phyloP scores from a whole-genome alignment of 2,797 vertebrate species.

The Cynodonichthys magdalenae region DNA sequence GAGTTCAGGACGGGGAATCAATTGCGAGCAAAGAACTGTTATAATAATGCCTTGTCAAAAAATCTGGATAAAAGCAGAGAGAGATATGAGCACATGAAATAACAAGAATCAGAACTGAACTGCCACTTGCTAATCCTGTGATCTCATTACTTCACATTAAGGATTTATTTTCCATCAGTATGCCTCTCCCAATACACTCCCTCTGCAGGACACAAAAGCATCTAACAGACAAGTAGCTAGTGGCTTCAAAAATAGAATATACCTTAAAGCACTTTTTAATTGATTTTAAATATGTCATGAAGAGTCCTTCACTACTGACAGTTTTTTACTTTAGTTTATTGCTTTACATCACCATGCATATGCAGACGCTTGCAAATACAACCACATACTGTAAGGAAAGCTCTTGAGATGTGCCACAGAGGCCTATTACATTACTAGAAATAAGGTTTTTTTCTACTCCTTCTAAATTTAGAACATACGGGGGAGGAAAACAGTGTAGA shows the following conservation, averaged over 20 bases:
- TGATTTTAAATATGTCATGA: slow-evolving; percentile 1
- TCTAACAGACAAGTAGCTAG: background rate
- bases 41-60: slow-evolving; percentile 13
- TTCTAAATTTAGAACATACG: slow-evolving; percentile 56
- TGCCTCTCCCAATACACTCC: too few species aligned
- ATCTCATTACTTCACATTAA: slow-evolving; percentile 21
- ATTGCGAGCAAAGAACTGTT: background rate
- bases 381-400: slow-evolving; percentile 9
- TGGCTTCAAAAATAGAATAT: background rate
- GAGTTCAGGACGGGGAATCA: background rate
- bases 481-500: slow-evolving; percentile 42
- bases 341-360: slow-evolving; percentile 11
- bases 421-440: slow-evolving; percentile 38
- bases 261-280: slow-evolving; percentile 1
- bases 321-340: background rate
- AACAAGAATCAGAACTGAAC: background rate
- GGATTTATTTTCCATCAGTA: slow-evolving; percentile 24
- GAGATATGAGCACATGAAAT: background rate
- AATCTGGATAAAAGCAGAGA: background rate
- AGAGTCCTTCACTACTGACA: background rate
- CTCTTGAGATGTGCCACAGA: slow-evolving; percentile 28
- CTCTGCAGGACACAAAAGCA: background rate
- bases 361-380: slow-evolving; percentile 13
- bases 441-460: slow-evolving; percentile 46
- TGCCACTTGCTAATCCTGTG: slow-evolving; percentile 3